These are phyloP conservation scores for Crossaster papposus DNA, from an alignment of 53 echinoderm and acorn worm genomes.

Conservation along the genomic window DNA sequence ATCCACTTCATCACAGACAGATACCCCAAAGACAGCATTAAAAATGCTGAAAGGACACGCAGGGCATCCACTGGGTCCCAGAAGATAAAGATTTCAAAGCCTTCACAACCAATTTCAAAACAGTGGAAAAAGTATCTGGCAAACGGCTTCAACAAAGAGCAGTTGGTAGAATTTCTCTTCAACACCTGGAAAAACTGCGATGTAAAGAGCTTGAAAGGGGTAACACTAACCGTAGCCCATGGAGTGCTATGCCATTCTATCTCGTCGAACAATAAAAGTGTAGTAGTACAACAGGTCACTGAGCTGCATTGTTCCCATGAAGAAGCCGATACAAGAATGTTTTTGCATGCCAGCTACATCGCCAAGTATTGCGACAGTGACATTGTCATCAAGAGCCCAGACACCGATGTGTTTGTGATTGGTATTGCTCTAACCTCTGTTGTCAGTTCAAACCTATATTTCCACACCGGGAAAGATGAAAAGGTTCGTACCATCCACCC, in stretches of 20 bases:
- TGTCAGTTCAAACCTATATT: constrained; percentile 53
- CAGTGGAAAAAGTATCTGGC: constrained; percentile 45
- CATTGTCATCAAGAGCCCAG: constrained; percentile 66
- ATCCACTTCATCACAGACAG: constrained; percentile 75
- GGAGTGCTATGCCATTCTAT: not conserved
- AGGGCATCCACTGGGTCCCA: constrained; percentile 69
- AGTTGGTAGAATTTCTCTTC: constrained; percentile 64
- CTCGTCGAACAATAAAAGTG: not conserved
- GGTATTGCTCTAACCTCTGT: constrained; percentile 20
- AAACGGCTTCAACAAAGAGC: constrained; percentile 56
- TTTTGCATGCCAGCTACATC: constrained; percentile 62
- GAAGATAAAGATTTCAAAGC: constrained; percentile 20
- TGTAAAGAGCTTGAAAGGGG: constrained; percentile 8
- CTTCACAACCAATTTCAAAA: not conserved
- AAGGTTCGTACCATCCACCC: constrained; percentile 52
- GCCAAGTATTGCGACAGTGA: constrained; percentile 6
- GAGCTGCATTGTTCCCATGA: constrained; percentile 27
- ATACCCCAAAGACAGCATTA: constrained; percentile 62
- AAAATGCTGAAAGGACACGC: constrained; percentile 66
- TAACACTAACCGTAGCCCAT: not conserved
- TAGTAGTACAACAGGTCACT: not conserved
- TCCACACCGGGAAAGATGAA: constrained; percentile 63
- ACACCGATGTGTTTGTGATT: constrained; percentile 68
- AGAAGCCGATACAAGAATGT: constrained; percentile 46
- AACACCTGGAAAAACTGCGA: constrained; percentile 46